Base-by-base conservation (phyloP, 2,113 vertebrate species). In the Laticauda laticaudata region DNA sequence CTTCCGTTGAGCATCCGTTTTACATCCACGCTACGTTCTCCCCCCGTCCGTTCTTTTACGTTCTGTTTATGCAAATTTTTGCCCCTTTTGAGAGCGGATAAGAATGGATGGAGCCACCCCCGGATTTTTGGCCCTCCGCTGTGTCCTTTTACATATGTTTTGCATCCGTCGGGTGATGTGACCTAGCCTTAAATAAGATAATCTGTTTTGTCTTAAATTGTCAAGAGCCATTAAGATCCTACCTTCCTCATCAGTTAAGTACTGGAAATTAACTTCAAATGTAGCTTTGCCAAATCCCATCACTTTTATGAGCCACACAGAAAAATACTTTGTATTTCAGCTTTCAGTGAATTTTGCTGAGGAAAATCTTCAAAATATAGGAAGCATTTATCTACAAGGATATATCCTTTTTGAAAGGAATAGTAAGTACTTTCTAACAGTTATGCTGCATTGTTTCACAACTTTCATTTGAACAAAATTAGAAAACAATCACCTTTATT, bases 221-320 rank as follows among this genome's bases (percentile, higher is more conserved):
- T 24, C 0, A 0, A 48, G 3, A 2, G 0, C 1, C 1, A 39
- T 64, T 43, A 14, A 86, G 53, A 85, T 14, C 48, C 1, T 64
- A 53, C 53, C 92, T 61, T 53, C 21, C 8, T 24, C 4, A 26
- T 0, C 0, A 26, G 45, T 64, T 26, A 11, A 0, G 0, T 48
- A 75, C 29, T 56, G 7, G 64, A 53, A 90, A 0, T 51, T 14
- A 89, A 57, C 55, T 59, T 43, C 57, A 88, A 91, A 55, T 10
- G 0, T 56, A 93, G 54, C 59, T 87, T n/a, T 55, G 56, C 12
- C 56, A 57, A 14, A 23, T 81, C 26, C 29, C 26, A 85, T 95
- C n/a, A 5, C 12, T 55, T 91, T 39, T 45, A 94, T 89, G 86
- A 3, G n/a, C 14, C 23, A 24, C 89, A 6, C 15, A 69, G 18